phyloP scores from a whole-genome alignment of 2,797 vertebrate species.

The Rhynchotus rufescens region DNA sequence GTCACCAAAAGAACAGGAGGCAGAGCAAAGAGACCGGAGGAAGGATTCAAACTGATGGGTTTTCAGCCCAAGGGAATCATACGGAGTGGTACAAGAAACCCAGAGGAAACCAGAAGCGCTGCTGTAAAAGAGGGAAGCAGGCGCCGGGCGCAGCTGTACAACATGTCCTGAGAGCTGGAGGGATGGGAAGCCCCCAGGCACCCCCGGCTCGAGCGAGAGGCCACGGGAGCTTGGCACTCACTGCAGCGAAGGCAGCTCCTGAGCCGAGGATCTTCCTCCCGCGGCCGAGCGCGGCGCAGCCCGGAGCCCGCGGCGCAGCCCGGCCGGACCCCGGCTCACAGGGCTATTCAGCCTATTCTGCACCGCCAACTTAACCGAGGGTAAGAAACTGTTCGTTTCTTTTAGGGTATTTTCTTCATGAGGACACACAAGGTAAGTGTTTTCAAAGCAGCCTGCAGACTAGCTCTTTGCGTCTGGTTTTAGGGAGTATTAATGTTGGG shows the following conservation, averaged over 20 bases:
- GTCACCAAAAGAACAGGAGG: not conserved
- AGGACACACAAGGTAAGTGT: not conserved
- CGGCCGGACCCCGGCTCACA: accelerated
- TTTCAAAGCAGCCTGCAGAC: not conserved
- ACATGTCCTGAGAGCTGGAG: not conserved
- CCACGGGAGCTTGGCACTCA: constrained; percentile 14
- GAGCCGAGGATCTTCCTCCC: not conserved
- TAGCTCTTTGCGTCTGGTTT: not conserved
- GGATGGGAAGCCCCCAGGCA: not conserved
- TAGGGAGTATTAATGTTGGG: not conserved
- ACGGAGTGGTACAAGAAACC: not conserved
- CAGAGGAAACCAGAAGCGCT: not conserved
- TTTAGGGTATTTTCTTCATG: not conserved
- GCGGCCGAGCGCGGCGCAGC: not conserved
- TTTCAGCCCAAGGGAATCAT: not conserved
- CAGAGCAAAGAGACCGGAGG: not conserved
- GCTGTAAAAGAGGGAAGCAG: constrained; percentile 13
- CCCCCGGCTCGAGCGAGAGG: not conserved
- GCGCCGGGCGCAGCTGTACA: not conserved
- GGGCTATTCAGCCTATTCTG: not conserved
- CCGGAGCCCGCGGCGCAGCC: not conserved
- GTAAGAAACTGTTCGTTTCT: accelerated
- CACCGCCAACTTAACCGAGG: not conserved
- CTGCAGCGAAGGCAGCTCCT: not conserved
- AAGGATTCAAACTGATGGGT: not conserved